Conservation (phyloP, 2,888 invertebrate species). For the Drosophila leonis region DNA sequence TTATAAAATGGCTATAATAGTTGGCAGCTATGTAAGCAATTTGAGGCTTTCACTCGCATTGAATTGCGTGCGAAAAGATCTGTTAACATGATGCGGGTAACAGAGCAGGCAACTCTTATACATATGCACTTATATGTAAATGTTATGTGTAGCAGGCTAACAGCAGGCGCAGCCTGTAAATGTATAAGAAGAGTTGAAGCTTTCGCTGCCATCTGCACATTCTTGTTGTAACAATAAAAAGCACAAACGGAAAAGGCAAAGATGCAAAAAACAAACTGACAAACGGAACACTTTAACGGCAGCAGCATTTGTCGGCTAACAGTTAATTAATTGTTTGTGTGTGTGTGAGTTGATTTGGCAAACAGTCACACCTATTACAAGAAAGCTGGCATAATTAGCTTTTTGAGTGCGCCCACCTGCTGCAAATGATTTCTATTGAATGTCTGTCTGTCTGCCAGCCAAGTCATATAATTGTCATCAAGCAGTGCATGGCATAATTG, state of each 20-base stretch:
- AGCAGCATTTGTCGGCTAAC: not conserved
- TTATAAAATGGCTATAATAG: constrained; percentile 55
- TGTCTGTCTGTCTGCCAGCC: constrained; percentile 40
- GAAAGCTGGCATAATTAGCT: constrained; percentile 41
- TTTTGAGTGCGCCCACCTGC: constrained; percentile 27
- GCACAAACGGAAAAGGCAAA: constrained; percentile 10
- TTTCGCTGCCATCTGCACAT: constrained; percentile 16
- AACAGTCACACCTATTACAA: constrained; percentile 23
- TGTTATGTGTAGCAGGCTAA: constrained; percentile 8
- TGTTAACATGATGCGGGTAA: constrained; percentile 24
- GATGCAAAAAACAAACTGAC: constrained; percentile 17
- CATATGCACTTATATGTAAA: not conserved
- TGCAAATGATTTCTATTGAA: constrained; percentile 43
- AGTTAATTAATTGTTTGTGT: constrained; percentile 17
- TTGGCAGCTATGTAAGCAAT: constrained; percentile 46
- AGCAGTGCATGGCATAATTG: constrained; percentile 35
- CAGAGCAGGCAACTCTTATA: constrained; percentile 1
- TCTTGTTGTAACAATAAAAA: constrained; percentile 13
- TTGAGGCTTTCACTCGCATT: constrained; percentile 67
- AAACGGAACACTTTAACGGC: constrained; percentile 8
- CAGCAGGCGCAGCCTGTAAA: constrained; percentile 1
- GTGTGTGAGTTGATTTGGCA: constrained; percentile 14
- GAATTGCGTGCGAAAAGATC: constrained; percentile 45
- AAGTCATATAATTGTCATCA: constrained; percentile 42
- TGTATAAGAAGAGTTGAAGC: constrained; percentile 18